Evolutionary conservation across 2,113 vertebrate genomes (phyloP).

Genomic region (Corythoichthys haematopterus): DNA sequence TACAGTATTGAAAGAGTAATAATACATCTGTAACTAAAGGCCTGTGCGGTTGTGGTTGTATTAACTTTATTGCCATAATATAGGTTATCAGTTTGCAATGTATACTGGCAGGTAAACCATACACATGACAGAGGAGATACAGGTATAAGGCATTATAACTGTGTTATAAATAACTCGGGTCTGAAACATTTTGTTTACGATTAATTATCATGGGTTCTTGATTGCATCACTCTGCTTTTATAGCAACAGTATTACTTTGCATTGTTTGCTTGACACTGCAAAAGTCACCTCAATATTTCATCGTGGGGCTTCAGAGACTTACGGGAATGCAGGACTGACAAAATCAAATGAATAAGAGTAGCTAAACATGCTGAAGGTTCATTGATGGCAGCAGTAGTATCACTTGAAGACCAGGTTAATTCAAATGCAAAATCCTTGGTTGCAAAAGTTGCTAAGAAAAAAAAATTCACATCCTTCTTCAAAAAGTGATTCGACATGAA

Average conservation of each 20-base stretch:
- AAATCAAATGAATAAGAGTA: constrained; percentile 44
- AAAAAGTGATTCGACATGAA: not conserved
- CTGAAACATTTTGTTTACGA: constrained; percentile 24
- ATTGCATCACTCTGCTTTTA: not conserved
- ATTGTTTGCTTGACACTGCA: constrained; percentile 13
- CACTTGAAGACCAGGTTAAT: constrained; percentile 41
- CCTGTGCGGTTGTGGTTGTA: constrained; percentile 10
- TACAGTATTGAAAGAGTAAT: not conserved
- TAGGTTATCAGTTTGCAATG: constrained; percentile 15
- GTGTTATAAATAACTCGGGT: not conserved
- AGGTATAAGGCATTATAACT: not conserved
- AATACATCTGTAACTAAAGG: constrained; percentile 1
- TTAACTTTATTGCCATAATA: constrained; percentile 27
- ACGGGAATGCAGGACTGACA: constrained; percentile 30
- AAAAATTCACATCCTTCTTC: constrained; percentile 22
- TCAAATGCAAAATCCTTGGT: constrained; percentile 22
- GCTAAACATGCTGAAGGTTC: constrained; percentile 33
- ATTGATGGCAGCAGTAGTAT: constrained; percentile 17
- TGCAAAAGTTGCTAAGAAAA: constrained; percentile 10
- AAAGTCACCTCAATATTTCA: constrained; percentile 51
- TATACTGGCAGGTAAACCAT: constrained; percentile 6
- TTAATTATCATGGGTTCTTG: constrained; percentile 5
- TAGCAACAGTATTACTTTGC: constrained; percentile 12
- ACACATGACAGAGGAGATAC: not conserved
- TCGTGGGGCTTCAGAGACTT: constrained; percentile 42